A percentile compares a stretch with the other conserved stretches of the same genome.
Evolutionary conservation across 2,888 invertebrate species (phyloP).

Genomic region (Pollenia amentaria): DNA sequence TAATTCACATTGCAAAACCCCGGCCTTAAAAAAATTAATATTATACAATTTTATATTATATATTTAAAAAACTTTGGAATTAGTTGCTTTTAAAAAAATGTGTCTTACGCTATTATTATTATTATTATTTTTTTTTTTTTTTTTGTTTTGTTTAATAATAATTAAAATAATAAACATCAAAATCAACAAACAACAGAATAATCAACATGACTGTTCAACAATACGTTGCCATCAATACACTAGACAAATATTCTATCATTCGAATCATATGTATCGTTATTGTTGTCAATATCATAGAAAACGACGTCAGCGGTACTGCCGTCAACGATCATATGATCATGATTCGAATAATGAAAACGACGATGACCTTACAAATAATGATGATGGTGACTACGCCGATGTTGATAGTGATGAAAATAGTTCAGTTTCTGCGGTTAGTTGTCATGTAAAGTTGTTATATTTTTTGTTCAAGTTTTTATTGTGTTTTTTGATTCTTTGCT

Average conservation of each 20-base stretch:
- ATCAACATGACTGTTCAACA: slow-evolving; percentile 53
- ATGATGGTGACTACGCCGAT: slow-evolving; percentile 76
- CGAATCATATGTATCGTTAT: slow-evolving; percentile 57
- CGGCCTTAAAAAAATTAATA: too few species aligned
- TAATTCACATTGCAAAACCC: too few species aligned
- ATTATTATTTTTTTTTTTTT: slow-evolving; percentile 24
- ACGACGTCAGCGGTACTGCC: slow-evolving; percentile 57
- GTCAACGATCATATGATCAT: slow-evolving; percentile 52
- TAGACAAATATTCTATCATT: slow-evolving; percentile 61
- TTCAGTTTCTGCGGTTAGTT: slow-evolving; percentile 80
- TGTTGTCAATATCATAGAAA: slow-evolving; percentile 69
- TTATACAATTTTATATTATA: too few species aligned
- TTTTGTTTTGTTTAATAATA: slow-evolving; percentile 20
- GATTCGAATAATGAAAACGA: slow-evolving; percentile 55
- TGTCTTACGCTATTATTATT: background rate
- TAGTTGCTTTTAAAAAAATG: background rate
- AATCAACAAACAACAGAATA: slow-evolving; percentile 67
- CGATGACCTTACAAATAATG: slow-evolving; percentile 63
- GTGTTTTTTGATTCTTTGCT: slow-evolving; percentile 67
- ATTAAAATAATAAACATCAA: slow-evolving; percentile 42
- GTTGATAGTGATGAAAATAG: slow-evolving; percentile 75
- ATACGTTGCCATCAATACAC: slow-evolving; percentile 60
- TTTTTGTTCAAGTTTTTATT: slow-evolving; percentile 70
- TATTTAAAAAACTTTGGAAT: slow-evolving; percentile 36
- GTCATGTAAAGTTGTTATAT: slow-evolving; percentile 60